A percentile compares a stretch with the other conserved stretches of the same genome.
Conservation (phyloP, 1,140 invertebrate species). For the Anthonomus grandis region DNA sequence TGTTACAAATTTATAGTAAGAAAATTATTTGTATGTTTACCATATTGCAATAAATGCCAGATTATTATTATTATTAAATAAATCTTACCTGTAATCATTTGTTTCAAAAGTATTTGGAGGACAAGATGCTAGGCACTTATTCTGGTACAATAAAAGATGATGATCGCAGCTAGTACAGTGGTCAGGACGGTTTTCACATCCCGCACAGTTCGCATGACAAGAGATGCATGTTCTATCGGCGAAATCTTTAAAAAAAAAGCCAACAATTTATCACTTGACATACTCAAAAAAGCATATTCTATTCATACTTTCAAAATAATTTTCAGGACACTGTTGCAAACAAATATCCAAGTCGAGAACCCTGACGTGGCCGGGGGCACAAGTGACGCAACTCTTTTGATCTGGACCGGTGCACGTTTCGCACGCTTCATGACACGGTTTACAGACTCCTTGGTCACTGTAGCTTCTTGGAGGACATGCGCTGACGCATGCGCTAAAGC, state of each 20-base stretch:
- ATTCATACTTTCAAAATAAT: conserved; percentile 74
- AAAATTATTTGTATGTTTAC: too few relatives aligned
- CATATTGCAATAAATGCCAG: too few relatives aligned
- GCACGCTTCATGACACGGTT: conserved; percentile 80
- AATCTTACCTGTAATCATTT: conserved; percentile 66
- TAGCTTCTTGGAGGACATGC: conserved; percentile 77
- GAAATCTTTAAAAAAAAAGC: conserved; percentile 53
- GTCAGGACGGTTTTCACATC: conserved; percentile 75
- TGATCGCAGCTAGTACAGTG: conserved; percentile 80
- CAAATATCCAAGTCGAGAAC: conserved; percentile 78
- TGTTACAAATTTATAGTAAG: too few relatives aligned
- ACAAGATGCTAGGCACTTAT: conserved; percentile 77
- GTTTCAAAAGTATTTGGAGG: conserved; percentile 77
- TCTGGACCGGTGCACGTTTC: conserved; percentile 78
- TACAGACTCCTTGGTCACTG: conserved; percentile 71
- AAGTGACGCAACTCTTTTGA: conserved; percentile 78
- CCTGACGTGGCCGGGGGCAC: conserved; percentile 72
- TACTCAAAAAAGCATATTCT: background rate
- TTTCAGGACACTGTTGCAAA: conserved; percentile 78
- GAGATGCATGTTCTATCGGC: conserved; percentile 72
- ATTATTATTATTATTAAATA: too few relatives aligned
- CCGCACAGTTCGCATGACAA: conserved; percentile 76
- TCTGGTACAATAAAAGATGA: conserved; percentile 74
- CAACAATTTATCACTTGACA: background rate
- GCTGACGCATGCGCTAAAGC: conserved; percentile 68